Percentiles rank a stretch among this genome's conserved stretches.
Conservation (phyloP, 2,113 vertebrate genomes). For the Opisthocomus hoazin region DNA sequence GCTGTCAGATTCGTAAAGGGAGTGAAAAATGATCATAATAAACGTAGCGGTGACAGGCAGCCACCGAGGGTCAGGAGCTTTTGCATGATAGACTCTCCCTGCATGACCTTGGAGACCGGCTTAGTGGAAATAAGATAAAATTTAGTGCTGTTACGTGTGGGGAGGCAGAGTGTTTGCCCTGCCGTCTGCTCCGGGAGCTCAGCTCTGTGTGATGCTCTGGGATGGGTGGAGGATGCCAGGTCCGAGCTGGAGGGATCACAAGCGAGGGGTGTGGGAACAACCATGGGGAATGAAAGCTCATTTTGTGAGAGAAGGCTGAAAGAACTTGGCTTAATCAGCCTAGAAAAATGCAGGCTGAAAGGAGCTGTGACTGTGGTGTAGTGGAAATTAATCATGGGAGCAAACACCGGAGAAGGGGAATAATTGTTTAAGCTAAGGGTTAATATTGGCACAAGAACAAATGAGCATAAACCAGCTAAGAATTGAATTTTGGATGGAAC, state of each 20-base stretch:
- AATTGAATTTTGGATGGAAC: neutral
- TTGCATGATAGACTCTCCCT: neutral
- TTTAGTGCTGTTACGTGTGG: accelerated
- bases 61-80: neutral
- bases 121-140: neutral
- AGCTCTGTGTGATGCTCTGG: accelerated
- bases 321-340: neutral
- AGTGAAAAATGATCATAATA: neutral
- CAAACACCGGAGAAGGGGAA: neutral
- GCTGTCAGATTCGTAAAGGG: neutral
- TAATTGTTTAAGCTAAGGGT: slow-evolving; percentile 12
- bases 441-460: neutral
- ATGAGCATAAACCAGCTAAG: neutral
- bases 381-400: neutral
- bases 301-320: neutral
- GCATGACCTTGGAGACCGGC: neutral
- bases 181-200: neutral
- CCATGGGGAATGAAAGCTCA: neutral
- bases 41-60: accelerated
- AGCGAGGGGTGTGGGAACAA: neutral
- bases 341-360: neutral
- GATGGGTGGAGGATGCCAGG: neutral
- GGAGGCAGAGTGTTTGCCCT: neutral
- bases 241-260: neutral
- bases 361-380: neutral